Conservation (phyloP, 1,140 invertebrate species). For the Brachionus rotundiformis region DNA sequence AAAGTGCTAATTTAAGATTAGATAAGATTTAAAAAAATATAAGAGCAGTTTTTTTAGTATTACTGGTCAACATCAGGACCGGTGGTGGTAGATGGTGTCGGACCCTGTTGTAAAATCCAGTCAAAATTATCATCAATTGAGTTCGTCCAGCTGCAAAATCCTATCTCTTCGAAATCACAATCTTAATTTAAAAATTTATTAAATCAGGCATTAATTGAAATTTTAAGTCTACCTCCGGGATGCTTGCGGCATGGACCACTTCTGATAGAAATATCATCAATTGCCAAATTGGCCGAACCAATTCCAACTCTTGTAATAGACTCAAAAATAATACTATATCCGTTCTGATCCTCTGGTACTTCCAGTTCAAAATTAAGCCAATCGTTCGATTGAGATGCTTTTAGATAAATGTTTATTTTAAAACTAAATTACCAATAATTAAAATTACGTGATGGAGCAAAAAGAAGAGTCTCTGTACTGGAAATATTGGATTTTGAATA, state of each 20-base stretch:
- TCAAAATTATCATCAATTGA: slow-evolving; percentile 55
- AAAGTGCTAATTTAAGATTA: too few species aligned
- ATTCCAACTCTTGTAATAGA: background rate
- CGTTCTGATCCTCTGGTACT: slow-evolving; percentile 18
- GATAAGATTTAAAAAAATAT: too few species aligned
- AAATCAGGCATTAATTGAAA: background rate
- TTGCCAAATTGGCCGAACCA: slow-evolving; percentile 11
- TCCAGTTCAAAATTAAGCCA: slow-evolving; percentile 37
- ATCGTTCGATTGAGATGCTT: slow-evolving; percentile 32
- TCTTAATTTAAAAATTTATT: background rate
- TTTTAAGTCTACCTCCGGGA: slow-evolving; percentile 2
- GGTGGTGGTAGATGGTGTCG: slow-evolving; percentile 56
- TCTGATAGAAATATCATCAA: slow-evolving; percentile 29
- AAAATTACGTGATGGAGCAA: slow-evolving; percentile 4
- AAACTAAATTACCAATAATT: too few species aligned
- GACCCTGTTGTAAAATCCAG: slow-evolving; percentile 56
- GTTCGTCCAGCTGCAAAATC: slow-evolving; percentile 46
- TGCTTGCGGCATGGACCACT: slow-evolving; percentile 23
- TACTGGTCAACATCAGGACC: slow-evolving; percentile 69
- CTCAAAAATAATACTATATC: slow-evolving; percentile 29
- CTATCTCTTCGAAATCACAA: slow-evolving; percentile 19
- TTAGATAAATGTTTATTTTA: too few species aligned
- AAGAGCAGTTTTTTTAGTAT: too few species aligned
- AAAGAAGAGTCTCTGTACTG: background rate
- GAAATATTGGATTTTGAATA: slow-evolving; percentile 17